Evolutionary conservation across 2,888 invertebrate genomes (phyloP), one percentile per base, ranked within the genome.

Genomic region (Pyrocoelia pectoralis): DNA sequence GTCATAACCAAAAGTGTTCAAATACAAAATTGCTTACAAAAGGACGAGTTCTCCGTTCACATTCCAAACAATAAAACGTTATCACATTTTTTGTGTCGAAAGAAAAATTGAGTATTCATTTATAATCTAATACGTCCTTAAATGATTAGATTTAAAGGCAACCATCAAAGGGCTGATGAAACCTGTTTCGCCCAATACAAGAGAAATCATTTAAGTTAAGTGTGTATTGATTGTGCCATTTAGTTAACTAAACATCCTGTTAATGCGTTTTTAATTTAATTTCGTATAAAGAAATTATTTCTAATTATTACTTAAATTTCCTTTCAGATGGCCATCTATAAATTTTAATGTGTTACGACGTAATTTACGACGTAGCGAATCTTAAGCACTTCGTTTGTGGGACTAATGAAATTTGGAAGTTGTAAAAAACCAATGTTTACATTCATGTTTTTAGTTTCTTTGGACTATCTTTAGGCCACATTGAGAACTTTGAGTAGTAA

Each of bases 1-100:
- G 58, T 55, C 58, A 51, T 46, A 40, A 58, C 38, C 57, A 58
- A 58, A 50, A 51, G 18, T 50, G 14, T 50, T n/a, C 49, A 12
- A 49, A 48, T 17, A 53, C 33, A 15, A 40, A 46, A 46, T 17
- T 46, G 17, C 2, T 17, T 15, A 18, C 18, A 33, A 33, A 33
- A 33, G 33, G n/a, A 33, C 33, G 33, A 33, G 33, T 8, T 24
- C 3, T 8, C 24, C 24, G 8, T 24, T 5, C 4, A 24, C 8
- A 5, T 24, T 24, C n/a, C n/a, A 33, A n/a, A 33, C n/a, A n/a
- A n/a, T 33, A 33, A 33, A 33, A 24, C 24, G 8, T 8, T 8
- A 24, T 24, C 3, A 24, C 24, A 8, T 24, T 33, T 33, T 33
- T n/a, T 33, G n/a, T 2, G 24, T 5, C 8, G 24, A n/a, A 8